A percentile compares a stretch with the other conserved stretches of the same genome.
Conservation (phyloP, 2,797 vertebrate genomes). For the Cyclura pinguis region DNA sequence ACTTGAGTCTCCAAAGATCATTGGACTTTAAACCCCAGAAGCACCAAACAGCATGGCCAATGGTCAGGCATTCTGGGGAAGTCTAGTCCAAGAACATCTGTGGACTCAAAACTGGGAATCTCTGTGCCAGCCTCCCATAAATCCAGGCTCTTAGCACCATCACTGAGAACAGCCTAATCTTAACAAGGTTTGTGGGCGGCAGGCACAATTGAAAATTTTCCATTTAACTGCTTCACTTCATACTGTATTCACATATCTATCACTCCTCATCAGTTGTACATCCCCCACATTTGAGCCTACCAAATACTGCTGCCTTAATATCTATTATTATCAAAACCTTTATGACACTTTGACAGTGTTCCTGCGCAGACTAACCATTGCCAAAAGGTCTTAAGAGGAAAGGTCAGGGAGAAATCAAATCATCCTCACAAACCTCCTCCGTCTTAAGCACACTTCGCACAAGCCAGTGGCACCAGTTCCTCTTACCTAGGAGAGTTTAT, state of each 20-base stretch:
- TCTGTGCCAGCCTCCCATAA: not conserved
- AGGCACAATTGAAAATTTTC: not conserved
- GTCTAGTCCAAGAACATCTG: not conserved
- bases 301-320: not conserved
- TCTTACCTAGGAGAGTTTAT: not conserved
- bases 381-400: no score
- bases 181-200: not conserved
- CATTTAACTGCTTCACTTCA: not conserved
- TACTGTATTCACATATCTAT: not conserved
- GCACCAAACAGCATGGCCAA: not conserved
- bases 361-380: no score
- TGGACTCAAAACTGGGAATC: not conserved
- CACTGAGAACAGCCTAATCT: not conserved
- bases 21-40: not conserved
- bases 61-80: not conserved
- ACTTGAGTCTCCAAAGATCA: not conserved
- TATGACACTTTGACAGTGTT: no score
- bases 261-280: not conserved
- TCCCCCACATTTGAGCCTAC: not conserved
- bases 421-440: not conserved
- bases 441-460: not conserved
- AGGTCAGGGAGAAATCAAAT: no score
- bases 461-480: not conserved
- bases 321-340: not conserved
- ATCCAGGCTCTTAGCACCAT: not conserved